Evolutionary conservation across 2,888 invertebrate genomes (phyloP), one percentile per base, ranked within the genome.

Genomic region (Bellardia bayeri): DNA sequence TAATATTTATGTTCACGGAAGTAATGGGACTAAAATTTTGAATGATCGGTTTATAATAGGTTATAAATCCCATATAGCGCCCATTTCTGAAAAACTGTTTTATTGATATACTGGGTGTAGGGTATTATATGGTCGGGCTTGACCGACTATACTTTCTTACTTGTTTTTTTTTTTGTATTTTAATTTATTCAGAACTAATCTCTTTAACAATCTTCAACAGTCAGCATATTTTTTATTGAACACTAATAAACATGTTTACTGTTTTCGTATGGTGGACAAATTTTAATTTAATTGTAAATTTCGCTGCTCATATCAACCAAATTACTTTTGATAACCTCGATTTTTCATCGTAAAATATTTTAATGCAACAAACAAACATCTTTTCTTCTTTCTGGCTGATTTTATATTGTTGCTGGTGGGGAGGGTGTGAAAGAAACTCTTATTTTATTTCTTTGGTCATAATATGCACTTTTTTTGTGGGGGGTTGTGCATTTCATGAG

Each of bases 391-490:
- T 45, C 45, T 45, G 11, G 13, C 13, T 45, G 45, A 45, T 45
- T 45, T 9, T 13, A 13, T 9, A 13, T 45, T 45, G 45, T 45
- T 45, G 45, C 45, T n/a, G 51, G n/a, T 6, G 1, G 14, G 49
- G 14, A 6, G n/a, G 1, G n/a, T n/a, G n/a, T 7, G 51, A n/a
- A 51, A 51, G 51, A 51, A 51, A 51, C n/a, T 51, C 4, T 51
- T 51, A n/a, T 51, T n/a, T 3, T 4, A n/a, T 40, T 13, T 16
- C 42, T 81, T 72, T 64, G 72, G 63, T 81, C 81, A 81, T 81
- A 72, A 72, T 81, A 66, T 74, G 74, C 81, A 82, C 56, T 81
- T 81, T 74, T 45, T 71, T 74, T 64, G 13, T 72, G 79, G 30
- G 30, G 45, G 56, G 40, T 51, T 51, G 30, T 71, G 56, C 42